Evolutionary conservation across 2,113 vertebrate genomes (phyloP).

Genomic region (Onychostruthus taczanowskii): DNA sequence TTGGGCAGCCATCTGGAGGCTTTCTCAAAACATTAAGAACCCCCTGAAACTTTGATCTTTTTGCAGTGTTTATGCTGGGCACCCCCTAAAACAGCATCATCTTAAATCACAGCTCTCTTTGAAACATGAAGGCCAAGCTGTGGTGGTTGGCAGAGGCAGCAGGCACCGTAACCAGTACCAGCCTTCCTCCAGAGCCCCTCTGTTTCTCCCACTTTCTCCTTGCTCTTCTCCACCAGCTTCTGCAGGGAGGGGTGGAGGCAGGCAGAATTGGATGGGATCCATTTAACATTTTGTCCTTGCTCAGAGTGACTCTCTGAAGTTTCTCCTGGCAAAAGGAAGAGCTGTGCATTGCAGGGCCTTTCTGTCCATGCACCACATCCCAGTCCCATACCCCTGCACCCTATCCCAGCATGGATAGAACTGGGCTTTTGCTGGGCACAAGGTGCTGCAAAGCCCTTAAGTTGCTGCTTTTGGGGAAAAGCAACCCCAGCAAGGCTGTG

Average conservation of each 20-base stretch:
- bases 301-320: not conserved
- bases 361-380: not conserved
- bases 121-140: not conserved
- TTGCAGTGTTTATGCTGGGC: not conserved
- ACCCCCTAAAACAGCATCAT: not conserved
- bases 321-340: not conserved
- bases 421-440: fast-evolving
- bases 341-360: not conserved
- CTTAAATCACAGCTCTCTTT: not conserved
- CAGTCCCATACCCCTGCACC: not conserved
- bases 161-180: not conserved
- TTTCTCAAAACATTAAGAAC: not conserved
- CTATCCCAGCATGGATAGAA: not conserved
- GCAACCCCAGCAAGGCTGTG: not conserved
- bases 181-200: not conserved
- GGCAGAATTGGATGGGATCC: not conserved
- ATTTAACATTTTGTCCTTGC: not conserved
- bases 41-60: not conserved
- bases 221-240: not conserved
- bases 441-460: not conserved
- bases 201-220: not conserved
- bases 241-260: not conserved
- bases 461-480: not conserved
- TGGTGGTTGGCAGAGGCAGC: not conserved
- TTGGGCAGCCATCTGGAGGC: not conserved